phyloP scores from a whole-genome alignment of 2,113 vertebrate genomes.

The Cavia aperea region DNA sequence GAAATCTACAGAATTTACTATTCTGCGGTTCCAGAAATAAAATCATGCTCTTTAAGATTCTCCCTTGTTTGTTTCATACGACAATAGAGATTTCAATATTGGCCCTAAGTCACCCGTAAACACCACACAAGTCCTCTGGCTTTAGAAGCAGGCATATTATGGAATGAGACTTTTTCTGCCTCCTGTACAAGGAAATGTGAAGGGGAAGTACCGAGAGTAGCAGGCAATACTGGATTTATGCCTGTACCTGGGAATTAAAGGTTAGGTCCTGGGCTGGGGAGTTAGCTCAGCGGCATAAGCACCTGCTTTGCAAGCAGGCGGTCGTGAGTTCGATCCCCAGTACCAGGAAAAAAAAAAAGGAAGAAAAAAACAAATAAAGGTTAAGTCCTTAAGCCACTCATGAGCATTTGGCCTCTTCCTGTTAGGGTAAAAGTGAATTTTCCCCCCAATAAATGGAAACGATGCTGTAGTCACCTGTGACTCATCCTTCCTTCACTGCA shows the following conservation, averaged over 20 bases:
- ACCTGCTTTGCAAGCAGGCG: too few relatives aligned
- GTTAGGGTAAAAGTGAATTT: neutral
- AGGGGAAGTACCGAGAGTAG: neutral
- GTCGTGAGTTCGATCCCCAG: too few relatives aligned
- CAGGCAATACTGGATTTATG: neutral
- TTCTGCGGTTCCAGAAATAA: neutral
- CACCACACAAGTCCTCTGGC: neutral
- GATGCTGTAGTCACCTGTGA: neutral
- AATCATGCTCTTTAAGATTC: neutral
- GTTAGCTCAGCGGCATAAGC: too few relatives aligned
- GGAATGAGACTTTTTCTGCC: neutral
- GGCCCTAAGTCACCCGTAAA: neutral
- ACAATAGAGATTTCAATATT: neutral
- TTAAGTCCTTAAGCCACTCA: slow-evolving; percentile 10
- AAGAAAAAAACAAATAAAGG: neutral
- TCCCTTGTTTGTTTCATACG: neutral
- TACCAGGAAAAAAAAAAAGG: too few relatives aligned
- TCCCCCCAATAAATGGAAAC: slow-evolving; percentile 2
- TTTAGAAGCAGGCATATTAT: neutral
- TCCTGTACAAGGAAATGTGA: neutral
- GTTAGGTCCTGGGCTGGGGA: neutral
- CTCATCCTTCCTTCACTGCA: neutral
- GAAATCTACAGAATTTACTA: neutral
- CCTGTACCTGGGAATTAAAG: neutral
- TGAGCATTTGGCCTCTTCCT: neutral